phyloP scores from a whole-genome alignment of 37 sponge, comb jelly and placozoan species.

The Geodia barretti region DNA sequence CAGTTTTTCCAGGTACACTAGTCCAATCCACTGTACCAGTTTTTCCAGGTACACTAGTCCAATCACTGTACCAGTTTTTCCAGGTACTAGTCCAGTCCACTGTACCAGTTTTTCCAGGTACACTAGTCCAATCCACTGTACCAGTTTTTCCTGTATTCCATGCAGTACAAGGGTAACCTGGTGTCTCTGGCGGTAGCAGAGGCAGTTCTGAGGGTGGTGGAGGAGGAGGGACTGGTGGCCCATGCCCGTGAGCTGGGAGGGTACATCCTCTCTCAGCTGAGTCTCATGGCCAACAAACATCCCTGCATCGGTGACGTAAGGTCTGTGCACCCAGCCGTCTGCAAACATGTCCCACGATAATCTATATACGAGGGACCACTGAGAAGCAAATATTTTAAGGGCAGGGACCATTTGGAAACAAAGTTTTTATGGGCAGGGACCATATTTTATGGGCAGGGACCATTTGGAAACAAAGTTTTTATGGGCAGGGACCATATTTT shows the following conservation, averaged over 20 bases:
- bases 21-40: no score
- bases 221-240: constrained; percentile 68
- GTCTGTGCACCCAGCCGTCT: no score
- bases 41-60: no score
- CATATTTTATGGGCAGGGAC: no score
- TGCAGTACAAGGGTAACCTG: constrained; percentile 88
- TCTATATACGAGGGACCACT: no score
- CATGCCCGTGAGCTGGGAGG: constrained; percentile 77
- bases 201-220: constrained; percentile 82
- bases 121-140: no score
- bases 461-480: neutral
- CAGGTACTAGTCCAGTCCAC: no score
- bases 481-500: neutral
- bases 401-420: neutral
- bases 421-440: neutral
- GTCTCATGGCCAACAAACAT: constrained; percentile 50
- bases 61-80: no score
- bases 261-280: constrained; percentile 58
- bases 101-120: no score
- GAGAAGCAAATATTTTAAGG: constrained; percentile 8
- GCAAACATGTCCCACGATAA: no score
- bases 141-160: no score
- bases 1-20: no score
- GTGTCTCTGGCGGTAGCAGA: constrained; percentile 83
- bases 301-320: constrained; percentile 85